These are phyloP conservation scores for Rhimphoctona megacephalus DNA, from an alignment of 2,888 invertebrate genomes.

Conservation along the genomic window DNA sequence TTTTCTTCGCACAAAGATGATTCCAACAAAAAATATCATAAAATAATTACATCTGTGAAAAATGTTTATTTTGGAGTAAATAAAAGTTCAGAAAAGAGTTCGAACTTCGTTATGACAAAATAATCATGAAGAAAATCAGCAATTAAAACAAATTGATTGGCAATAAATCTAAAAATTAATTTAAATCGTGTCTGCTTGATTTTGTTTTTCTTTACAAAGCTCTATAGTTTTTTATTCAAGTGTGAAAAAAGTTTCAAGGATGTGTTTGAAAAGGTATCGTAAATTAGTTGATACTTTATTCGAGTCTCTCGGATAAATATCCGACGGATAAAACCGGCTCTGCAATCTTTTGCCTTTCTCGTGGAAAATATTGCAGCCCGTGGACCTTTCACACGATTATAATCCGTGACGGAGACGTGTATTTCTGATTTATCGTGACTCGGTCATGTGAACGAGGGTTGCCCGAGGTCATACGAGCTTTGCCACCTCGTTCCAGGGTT, in stretches of 20 bases:
- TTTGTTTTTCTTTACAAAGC: neutral
- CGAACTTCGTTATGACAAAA: neutral
- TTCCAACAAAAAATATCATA: neutral
- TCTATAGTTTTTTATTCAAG: neutral
- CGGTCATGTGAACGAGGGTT: conserved; percentile 69
- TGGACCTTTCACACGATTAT: conserved; percentile 60
- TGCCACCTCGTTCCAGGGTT: conserved; percentile 20
- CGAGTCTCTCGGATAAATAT: neutral
- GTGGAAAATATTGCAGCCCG: conserved; percentile 42
- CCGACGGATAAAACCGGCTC: conserved; percentile 47
- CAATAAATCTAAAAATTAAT: neutral
- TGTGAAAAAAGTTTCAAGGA: neutral
- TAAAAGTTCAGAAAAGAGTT: neutral
- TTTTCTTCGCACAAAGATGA: neutral
- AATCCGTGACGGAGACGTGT: conserved; percentile 28
- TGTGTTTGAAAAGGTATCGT: conserved; percentile 16
- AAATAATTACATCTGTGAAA: no score
- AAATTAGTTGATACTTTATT: conserved; percentile 6
- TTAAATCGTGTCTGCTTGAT: neutral
- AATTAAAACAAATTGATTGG: neutral
- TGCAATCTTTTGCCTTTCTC: conserved; percentile 36
- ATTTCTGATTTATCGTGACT: conserved; percentile 60
- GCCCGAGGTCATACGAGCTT: conserved; percentile 71
- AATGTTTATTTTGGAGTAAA: no score
- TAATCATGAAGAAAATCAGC: neutral